Evolutionary conservation across 2,113 vertebrate genomes (phyloP).

Genomic region (Amblyornis subalaris): DNA sequence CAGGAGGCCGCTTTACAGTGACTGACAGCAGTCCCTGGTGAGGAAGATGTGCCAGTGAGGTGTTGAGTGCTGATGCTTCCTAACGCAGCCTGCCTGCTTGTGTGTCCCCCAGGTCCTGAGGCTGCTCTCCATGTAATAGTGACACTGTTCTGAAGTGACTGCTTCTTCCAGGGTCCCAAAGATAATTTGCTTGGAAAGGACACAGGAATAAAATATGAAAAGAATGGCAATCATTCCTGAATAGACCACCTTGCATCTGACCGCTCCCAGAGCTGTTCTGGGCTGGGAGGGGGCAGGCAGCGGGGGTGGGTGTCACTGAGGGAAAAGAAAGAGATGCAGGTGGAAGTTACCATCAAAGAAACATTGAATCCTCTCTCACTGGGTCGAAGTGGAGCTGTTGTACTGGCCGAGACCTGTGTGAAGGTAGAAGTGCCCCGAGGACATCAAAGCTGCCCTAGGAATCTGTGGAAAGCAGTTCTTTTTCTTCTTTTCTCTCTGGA

Average conservation of each 20-base stretch:
- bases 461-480: background rate
- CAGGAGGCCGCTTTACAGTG: background rate
- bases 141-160: background rate
- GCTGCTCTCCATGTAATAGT: background rate
- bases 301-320: background rate
- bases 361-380: background rate
- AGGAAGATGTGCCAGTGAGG: background rate
- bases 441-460: background rate
- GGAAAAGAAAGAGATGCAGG: background rate
- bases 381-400: background rate
- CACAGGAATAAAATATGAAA: background rate
- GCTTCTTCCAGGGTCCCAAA: background rate
- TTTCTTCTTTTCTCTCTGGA: background rate
- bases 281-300: too few species aligned
- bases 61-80: background rate
- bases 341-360: background rate
- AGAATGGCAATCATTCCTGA: background rate
- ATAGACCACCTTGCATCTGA: background rate
- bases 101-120: background rate
- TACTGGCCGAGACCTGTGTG: background rate
- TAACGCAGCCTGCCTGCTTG: background rate
- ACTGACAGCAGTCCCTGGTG: background rate
- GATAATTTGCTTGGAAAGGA: background rate
- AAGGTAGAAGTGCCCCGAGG: accelerated
- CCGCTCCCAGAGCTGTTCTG: conserved; percentile 59